phyloP scores from a whole-genome alignment of 2,888 invertebrate species.

The Torymus aiolomorphi region DNA sequence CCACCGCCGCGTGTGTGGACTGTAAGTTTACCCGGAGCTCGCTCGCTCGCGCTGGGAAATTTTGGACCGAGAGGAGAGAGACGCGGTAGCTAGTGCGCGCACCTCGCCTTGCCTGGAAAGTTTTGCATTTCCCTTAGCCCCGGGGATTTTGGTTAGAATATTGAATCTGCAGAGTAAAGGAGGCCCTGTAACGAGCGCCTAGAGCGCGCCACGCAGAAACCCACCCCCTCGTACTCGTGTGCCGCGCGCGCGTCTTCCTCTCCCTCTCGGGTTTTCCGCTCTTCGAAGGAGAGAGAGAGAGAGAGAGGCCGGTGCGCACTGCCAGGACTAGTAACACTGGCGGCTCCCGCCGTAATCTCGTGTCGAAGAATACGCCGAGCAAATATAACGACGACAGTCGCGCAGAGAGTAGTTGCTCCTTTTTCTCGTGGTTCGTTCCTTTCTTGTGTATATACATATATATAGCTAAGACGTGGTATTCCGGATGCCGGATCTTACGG shows the following conservation, averaged over 20 bases:
- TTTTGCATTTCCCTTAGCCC: constrained; percentile 73
- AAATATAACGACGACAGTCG: constrained; percentile 45
- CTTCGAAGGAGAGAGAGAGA: constrained; percentile 3
- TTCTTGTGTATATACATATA: not conserved
- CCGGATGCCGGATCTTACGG: not conserved
- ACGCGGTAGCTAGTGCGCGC: not conserved
- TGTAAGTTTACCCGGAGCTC: constrained; percentile 67
- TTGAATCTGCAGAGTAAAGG: constrained; percentile 71
- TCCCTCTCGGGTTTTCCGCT: constrained; percentile 8
- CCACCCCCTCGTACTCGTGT: not conserved
- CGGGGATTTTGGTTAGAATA: constrained; percentile 76
- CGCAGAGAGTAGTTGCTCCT: constrained; percentile 13
- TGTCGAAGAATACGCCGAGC: constrained; percentile 52
- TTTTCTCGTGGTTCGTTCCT: constrained; percentile 1
- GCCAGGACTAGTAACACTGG: constrained; percentile 25
- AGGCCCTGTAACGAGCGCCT: constrained; percentile 73
- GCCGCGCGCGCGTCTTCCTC: constrained; percentile 3
- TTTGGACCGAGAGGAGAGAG: constrained; percentile 62
- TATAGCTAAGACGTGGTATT: not conserved
- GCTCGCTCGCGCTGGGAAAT: constrained; percentile 61
- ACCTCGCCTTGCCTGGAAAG: constrained; percentile 60
- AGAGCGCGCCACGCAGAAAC: constrained; percentile 21
- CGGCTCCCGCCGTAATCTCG: constrained; percentile 38
- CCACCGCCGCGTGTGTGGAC: constrained; percentile 65
- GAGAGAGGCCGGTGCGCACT: constrained; percentile 9